These are phyloP conservation scores for Pedetes capensis DNA, from an alignment of 2,113 vertebrate genomes.

Conservation along the genomic window DNA sequence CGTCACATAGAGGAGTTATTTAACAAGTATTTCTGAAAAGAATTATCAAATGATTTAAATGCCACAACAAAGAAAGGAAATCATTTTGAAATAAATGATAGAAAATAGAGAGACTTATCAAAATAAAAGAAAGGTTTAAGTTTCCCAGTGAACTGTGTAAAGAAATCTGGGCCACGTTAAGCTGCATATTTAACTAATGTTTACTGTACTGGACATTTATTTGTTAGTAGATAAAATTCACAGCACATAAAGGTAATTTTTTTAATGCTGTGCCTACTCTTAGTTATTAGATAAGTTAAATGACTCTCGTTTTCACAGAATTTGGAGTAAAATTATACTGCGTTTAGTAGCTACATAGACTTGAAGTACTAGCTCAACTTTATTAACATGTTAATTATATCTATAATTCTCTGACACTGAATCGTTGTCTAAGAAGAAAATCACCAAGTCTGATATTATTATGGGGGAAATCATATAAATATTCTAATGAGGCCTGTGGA, in stretches of 20 bases:
- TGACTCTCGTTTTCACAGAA: not conserved
- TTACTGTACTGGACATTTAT: not conserved
- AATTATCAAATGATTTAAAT: not conserved
- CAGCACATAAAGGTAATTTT: not conserved
- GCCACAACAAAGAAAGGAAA: not conserved
- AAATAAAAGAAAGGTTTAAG: not conserved
- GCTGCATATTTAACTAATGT: not conserved
- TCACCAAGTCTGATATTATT: not conserved
- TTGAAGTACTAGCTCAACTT: not conserved
- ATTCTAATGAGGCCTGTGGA: not conserved
- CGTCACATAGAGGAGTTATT: not conserved
- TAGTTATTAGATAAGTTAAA: not conserved
- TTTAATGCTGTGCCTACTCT: not conserved
- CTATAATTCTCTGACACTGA: not conserved
- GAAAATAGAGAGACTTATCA: not conserved
- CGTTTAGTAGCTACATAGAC: too few species aligned
- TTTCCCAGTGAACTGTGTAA: not conserved
- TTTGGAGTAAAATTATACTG: not conserved
- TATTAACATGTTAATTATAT: not conserved
- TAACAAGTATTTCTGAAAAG: not conserved
- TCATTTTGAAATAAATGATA: not conserved
- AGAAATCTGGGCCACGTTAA: not conserved
- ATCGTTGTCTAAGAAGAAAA: slow-evolving; percentile 7
- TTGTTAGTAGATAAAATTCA: not conserved
- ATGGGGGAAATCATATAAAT: not conserved